Evolutionary conservation across 37 sponge, comb jelly and placozoan genomes (phyloP).

Genomic region (Axinella damicornis): DNA sequence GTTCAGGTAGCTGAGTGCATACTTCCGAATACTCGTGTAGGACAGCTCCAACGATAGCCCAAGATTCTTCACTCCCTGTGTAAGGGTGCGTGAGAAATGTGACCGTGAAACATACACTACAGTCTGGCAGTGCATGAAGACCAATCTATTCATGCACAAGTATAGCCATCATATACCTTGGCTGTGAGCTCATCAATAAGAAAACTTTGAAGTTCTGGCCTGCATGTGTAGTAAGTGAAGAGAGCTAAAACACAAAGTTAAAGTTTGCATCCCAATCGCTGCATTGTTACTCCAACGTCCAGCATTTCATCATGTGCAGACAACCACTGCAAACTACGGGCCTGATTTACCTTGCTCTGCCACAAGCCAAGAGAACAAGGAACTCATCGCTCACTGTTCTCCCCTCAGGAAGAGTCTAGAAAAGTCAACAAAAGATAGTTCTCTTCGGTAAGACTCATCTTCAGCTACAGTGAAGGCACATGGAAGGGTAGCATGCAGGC

Average conservation of each 20-base stretch:
- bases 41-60: slow-evolving; percentile 72
- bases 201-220: slow-evolving; percentile 45
- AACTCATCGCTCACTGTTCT: slow-evolving; percentile 68
- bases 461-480: no score
- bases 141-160: no score
- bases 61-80: slow-evolving; percentile 78
- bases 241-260: no score
- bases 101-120: no score
- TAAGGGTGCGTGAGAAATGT: no score
- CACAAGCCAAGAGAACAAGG: slow-evolving; percentile 77
- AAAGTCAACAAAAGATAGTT: slow-evolving; percentile 8
- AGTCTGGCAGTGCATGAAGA: no score
- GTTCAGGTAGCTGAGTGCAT: slow-evolving; percentile 32
- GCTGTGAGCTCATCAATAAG: slow-evolving; percentile 65
- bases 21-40: slow-evolving; percentile 62
- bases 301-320: no score
- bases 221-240: neutral
- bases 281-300: no score
- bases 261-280: no score
- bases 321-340: no score
- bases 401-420: slow-evolving; percentile 60
- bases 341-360: slow-evolving; percentile 71
- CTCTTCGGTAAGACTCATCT: no score
- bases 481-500: no score
- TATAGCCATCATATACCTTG: slow-evolving; percentile 23